Percentiles rank a stretch among this genome's conserved stretches.
phyloP scores from a whole-genome alignment of 2,113 vertebrate genomes.

The Sminthopsis crassicaudata region DNA sequence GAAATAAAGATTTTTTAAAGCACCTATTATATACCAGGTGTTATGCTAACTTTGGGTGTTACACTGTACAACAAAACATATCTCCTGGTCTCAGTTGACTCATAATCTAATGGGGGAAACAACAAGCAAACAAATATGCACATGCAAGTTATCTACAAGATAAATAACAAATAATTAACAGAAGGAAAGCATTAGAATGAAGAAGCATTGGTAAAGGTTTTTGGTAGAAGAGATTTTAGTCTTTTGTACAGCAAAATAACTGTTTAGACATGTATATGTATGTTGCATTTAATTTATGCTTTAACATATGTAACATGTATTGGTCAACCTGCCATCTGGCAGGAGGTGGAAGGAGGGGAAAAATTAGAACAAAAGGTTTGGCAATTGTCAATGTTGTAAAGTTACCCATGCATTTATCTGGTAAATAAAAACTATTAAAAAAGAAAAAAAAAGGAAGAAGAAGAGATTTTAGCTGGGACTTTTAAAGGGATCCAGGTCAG shows the following conservation, averaged over 20 bases:
- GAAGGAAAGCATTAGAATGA: not conserved
- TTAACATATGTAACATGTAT: no score
- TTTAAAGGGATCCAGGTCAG: not conserved
- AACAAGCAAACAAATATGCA: not conserved
- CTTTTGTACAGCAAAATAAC: no score
- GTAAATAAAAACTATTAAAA: no score
- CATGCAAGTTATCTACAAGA: not conserved
- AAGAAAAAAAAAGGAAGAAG: no score
- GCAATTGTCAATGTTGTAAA: no score
- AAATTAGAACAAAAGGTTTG: no score
- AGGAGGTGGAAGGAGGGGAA: no score
- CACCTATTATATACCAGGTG: not conserved
- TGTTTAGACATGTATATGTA: no score
- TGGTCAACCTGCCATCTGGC: no score
- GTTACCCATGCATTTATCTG: no score
- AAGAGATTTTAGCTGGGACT: not conserved
- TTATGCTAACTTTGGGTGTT: not conserved
- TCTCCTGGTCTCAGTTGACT: not conserved
- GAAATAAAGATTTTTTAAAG: not conserved
- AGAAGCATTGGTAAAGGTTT: not conserved
- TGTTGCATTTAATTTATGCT: no score
- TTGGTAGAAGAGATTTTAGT: not conserved
- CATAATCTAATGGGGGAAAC: not conserved
- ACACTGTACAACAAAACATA: not conserved
- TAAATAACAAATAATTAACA: not conserved